These are phyloP conservation scores for Xestia xanthographa DNA, from an alignment of 2,888 invertebrate species.

Conservation along the genomic window DNA sequence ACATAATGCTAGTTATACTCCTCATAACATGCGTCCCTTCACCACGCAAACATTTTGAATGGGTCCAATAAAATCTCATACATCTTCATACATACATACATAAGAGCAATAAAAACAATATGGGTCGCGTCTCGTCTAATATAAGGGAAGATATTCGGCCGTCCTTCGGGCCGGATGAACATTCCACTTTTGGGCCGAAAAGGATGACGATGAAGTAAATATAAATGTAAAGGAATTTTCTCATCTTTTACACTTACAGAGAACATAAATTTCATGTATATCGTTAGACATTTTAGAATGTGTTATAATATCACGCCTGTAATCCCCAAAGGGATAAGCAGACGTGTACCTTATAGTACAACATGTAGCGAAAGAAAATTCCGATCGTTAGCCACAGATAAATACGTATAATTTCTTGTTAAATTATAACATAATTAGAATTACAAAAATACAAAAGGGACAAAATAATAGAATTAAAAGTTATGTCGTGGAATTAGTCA, in stretches of 20 bases:
- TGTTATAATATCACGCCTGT: neutral
- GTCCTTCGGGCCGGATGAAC: slow-evolving; percentile 50
- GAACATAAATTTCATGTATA: neutral
- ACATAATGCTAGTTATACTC: slow-evolving; percentile 3
- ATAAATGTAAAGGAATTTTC: slow-evolving; percentile 26
- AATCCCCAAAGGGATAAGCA: neutral
- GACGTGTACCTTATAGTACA: neutral
- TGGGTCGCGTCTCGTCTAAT: slow-evolving; percentile 65
- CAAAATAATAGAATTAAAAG: too few relatives aligned
- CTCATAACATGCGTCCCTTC: neutral
- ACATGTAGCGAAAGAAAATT: too few relatives aligned
- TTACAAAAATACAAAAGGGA: too few relatives aligned
- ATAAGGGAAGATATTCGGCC: slow-evolving; percentile 65
- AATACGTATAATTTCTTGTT: too few relatives aligned
- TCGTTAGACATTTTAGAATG: neutral
- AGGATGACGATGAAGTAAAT: slow-evolving; percentile 37
- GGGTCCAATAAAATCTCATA: slow-evolving; percentile 47
- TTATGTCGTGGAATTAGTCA: too few relatives aligned
- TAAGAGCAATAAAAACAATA: slow-evolving; percentile 61
- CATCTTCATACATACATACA: slow-evolving; percentile 30
- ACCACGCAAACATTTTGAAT: slow-evolving; percentile 24
- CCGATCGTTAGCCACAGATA: too few relatives aligned
- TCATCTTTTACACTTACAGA: slow-evolving; percentile 20
- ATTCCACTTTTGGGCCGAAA: slow-evolving; percentile 52
- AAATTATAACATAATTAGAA: too few relatives aligned